A percentile compares a stretch with the other conserved stretches of the same genome.
These are phyloP conservation scores for Umimayanthus kanabou DNA, from an alignment of 92 coral and sea anemone species.

Conservation along the genomic window DNA sequence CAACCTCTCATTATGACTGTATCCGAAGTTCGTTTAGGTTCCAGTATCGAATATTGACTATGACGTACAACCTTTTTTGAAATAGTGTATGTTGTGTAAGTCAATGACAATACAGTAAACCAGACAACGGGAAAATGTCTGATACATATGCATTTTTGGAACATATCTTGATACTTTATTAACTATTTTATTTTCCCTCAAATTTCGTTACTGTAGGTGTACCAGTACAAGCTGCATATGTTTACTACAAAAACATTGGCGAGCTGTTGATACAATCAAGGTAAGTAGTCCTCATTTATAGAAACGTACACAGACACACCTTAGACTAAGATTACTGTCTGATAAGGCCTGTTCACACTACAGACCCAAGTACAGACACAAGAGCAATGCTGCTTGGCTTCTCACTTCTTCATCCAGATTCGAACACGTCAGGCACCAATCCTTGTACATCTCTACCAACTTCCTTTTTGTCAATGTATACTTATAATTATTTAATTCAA, in stretches of 20 bases:
- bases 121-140: not conserved
- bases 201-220: constrained; percentile 11
- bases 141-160: not conserved
- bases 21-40: too few species aligned
- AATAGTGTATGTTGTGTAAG: too few species aligned
- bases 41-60: too few species aligned
- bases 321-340: not conserved
- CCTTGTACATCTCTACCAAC: too few species aligned
- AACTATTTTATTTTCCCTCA: not conserved
- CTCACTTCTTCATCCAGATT: too few species aligned
- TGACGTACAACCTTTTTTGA: too few species aligned
- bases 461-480: too few species aligned
- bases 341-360: not conserved
- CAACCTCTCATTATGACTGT: too few species aligned
- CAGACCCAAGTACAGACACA: not conserved
- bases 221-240: constrained; percentile 42
- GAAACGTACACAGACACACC: not conserved
- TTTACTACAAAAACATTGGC: constrained; percentile 68
- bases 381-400: too few species aligned
- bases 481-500: too few species aligned
- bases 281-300: not conserved
- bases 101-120: not conserved
- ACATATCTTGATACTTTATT: not conserved
- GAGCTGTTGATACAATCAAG: constrained; percentile 46
- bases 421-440: too few species aligned